Percentiles rank a stretch among this genome's conserved stretches.
Evolutionary conservation across 2,113 vertebrate genomes (phyloP).

Genomic region (Cryptomyrus ogoouensis): DNA sequence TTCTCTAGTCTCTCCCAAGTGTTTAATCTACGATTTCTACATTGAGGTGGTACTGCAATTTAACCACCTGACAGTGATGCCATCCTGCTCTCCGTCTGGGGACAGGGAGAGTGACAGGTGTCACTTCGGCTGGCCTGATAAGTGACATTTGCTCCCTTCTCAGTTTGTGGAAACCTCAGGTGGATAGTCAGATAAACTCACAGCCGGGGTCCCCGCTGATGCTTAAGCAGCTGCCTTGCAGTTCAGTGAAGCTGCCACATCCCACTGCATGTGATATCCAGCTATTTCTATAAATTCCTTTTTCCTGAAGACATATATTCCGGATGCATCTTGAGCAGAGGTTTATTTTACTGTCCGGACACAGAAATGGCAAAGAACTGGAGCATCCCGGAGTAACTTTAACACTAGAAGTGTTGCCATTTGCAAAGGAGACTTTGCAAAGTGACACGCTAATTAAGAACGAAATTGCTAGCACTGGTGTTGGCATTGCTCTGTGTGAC

Average conservation of each 20-base stretch:
- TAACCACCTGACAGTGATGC: background rate
- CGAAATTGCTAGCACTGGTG: background rate
- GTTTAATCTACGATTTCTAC: background rate
- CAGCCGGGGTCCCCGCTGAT: background rate
- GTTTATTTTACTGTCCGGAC: background rate
- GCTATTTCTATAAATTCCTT: background rate
- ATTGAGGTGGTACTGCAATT: background rate
- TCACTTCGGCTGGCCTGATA: background rate
- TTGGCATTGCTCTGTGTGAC: background rate
- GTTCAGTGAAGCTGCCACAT: background rate
- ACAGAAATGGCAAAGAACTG: background rate
- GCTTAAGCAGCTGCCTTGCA: background rate
- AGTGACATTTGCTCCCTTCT: background rate
- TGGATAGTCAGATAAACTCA: background rate
- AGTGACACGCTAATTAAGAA: background rate
- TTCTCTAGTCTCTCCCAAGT: background rate
- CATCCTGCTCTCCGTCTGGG: background rate
- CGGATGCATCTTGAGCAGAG: background rate
- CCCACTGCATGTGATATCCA: background rate
- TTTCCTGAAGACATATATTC: background rate
- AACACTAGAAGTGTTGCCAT: background rate
- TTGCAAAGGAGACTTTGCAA: background rate
- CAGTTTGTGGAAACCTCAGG: background rate
- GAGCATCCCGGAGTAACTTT: background rate
- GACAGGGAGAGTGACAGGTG: background rate